Evolutionary conservation across 2,113 vertebrate genomes (phyloP).

Genomic region (Brachypteracias leptosomus): DNA sequence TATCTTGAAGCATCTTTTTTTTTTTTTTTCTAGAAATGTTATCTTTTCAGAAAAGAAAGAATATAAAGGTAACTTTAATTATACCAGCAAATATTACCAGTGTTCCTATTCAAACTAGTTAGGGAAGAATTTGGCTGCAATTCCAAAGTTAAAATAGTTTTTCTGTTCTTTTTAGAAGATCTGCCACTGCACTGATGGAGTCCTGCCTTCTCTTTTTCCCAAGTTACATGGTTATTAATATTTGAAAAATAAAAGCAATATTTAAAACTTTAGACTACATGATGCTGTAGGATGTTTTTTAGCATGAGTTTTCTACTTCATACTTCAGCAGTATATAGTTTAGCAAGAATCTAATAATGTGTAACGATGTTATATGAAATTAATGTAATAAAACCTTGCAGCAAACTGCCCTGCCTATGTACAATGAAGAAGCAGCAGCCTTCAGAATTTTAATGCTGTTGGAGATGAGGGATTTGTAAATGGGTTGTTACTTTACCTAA

Average conservation of each 20-base stretch:
- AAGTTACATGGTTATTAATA: background rate
- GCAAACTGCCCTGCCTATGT: constrained; percentile 44
- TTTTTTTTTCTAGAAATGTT: background rate
- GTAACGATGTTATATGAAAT: constrained; percentile 53
- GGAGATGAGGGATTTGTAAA: constrained; percentile 14
- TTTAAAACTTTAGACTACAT: background rate
- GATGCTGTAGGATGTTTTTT: background rate
- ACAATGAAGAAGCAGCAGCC: constrained; percentile 39
- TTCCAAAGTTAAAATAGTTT: background rate
- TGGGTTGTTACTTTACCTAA: background rate
- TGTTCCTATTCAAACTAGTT: background rate
- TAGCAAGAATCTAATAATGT: constrained; percentile 43
- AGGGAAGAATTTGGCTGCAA: background rate
- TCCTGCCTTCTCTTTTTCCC: background rate
- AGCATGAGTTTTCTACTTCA: background rate
- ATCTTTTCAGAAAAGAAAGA: constrained; percentile 2
- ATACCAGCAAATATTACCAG: background rate
- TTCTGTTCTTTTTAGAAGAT: background rate
- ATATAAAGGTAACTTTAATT: background rate
- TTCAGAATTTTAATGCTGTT: constrained; percentile 36
- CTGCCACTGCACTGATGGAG: background rate
- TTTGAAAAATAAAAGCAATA: background rate
- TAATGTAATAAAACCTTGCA: constrained; percentile 52
- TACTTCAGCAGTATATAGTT: background rate
- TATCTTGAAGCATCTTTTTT: background rate